Conservation (phyloP, 2,113 vertebrate species). For the Athene noctua region DNA sequence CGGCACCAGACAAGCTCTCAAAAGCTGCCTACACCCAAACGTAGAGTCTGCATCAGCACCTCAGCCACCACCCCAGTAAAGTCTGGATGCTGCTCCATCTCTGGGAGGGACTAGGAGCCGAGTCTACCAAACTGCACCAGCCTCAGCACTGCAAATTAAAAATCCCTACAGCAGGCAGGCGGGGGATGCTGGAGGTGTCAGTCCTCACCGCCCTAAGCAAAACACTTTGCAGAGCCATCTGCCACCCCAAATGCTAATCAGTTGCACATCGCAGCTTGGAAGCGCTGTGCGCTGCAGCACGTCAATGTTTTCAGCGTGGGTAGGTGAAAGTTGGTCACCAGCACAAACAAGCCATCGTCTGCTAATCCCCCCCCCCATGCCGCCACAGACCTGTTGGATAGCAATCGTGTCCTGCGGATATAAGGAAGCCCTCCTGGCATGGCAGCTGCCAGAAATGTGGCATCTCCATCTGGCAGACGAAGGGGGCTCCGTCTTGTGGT, state of each 20-base stretch:
- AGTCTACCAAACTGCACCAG: neutral
- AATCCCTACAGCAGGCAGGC: neutral
- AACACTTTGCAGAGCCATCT: neutral
- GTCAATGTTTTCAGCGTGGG: neutral
- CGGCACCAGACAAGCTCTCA: neutral
- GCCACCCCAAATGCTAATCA: neutral
- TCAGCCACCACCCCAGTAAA: neutral
- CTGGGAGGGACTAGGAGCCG: neutral
- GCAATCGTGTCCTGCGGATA: neutral
- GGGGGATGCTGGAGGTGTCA: neutral
- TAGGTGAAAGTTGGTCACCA: neutral
- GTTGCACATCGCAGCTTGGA: neutral
- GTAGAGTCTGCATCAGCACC: neutral
- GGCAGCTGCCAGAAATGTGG: neutral
- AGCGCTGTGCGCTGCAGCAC: neutral
- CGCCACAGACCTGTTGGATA: neutral
- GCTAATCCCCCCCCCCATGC: rapidly evolving
- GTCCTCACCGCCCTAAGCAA: neutral
- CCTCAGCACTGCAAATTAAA: neutral
- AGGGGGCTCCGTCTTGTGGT: neutral
- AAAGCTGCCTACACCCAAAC: neutral
- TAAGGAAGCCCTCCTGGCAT: neutral
- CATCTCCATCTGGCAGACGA: neutral
- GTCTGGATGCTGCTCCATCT: neutral
- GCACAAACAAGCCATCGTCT: neutral